These are phyloP conservation scores for Ahaetulla prasina DNA, from an alignment of 2,113 vertebrate genomes.

Conservation along the genomic window DNA sequence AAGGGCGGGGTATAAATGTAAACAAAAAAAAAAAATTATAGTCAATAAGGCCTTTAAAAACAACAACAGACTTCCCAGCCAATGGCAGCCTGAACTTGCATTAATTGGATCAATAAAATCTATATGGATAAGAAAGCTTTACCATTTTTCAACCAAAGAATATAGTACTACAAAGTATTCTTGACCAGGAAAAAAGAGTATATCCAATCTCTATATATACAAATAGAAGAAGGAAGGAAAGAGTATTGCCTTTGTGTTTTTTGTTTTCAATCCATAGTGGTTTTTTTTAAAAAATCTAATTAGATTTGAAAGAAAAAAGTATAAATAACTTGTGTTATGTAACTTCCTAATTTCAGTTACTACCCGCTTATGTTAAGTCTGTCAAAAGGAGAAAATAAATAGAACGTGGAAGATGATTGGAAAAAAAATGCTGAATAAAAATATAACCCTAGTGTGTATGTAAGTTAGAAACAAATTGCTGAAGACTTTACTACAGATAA, in stretches of 20 bases:
- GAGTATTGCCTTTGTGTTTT: background rate
- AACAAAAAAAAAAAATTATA: too few species aligned
- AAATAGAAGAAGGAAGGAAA: background rate
- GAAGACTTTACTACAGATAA: background rate
- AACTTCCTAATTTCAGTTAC: background rate
- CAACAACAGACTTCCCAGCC: background rate
- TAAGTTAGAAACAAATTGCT: constrained; percentile 8
- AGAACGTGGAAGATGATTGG: background rate
- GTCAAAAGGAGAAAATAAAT: constrained; percentile 1
- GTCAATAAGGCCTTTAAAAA: background rate
- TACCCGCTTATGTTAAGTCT: background rate
- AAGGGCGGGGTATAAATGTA: too few species aligned
- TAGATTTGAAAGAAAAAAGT: background rate
- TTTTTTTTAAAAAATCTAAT: background rate
- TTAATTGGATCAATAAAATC: background rate
- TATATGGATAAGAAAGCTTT: background rate
- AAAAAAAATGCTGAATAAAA: constrained; percentile 8
- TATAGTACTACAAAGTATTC: background rate
- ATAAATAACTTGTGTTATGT: background rate
- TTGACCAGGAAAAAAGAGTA: background rate
- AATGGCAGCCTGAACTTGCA: background rate
- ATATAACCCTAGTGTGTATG: constrained; percentile 18
- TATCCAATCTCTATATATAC: background rate
- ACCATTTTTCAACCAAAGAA: background rate
- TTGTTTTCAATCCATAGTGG: background rate